phyloP scores from a whole-genome alignment of 2,113 vertebrate species.

The Circaetus gallicus region DNA sequence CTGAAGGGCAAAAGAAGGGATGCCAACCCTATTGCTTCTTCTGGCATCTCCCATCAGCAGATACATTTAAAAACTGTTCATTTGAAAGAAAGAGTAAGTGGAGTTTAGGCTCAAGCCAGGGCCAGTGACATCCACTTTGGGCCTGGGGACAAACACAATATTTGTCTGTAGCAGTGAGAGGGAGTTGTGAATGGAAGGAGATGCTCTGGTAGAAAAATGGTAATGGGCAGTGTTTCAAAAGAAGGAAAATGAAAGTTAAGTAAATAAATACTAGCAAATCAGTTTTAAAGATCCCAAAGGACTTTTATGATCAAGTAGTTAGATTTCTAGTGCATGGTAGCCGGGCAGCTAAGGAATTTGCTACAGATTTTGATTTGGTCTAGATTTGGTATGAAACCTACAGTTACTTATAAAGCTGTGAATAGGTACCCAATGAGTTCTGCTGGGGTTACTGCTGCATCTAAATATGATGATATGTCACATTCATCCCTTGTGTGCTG shows the following conservation, averaged over 20 bases:
- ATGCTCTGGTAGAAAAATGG: background rate
- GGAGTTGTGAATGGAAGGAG: background rate
- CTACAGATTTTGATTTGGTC: background rate
- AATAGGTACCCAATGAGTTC: background rate
- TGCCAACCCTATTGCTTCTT: background rate
- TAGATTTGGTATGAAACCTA: background rate
- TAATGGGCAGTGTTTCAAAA: background rate
- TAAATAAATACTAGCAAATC: background rate
- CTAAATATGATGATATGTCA: background rate
- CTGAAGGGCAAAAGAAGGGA: background rate
- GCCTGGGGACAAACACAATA: background rate
- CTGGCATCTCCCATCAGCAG: background rate
- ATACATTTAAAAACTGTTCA: background rate
- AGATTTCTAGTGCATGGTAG: background rate
- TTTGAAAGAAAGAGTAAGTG: background rate
- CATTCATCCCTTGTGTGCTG: background rate
- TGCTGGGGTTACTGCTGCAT: background rate
- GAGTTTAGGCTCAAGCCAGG: background rate
- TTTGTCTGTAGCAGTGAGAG: background rate
- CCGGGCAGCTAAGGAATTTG: background rate
- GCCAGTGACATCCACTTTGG: background rate
- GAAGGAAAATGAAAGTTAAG: background rate
- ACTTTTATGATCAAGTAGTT: background rate
- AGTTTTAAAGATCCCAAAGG: background rate
- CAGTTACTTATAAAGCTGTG: background rate